Conservation (phyloP, 2,888 invertebrate genomes). For the Pyrrhosoma nymphula region DNA sequence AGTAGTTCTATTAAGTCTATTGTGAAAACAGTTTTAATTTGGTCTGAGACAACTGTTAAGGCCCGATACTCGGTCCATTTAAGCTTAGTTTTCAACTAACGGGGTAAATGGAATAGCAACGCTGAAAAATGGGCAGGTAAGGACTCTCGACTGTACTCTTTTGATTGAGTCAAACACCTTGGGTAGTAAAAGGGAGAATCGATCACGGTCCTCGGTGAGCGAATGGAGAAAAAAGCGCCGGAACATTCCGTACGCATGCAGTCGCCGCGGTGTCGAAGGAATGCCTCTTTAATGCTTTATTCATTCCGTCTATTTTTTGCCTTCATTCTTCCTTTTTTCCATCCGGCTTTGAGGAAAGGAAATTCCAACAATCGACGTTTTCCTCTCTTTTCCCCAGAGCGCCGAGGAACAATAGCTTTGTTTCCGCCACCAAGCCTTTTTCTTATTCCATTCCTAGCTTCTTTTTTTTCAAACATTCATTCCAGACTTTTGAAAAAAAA, state of each 20-base stretch:
- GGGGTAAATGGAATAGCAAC: background rate
- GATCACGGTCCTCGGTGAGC: background rate
- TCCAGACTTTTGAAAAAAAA: conserved; percentile 3
- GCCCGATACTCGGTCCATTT: too few species aligned
- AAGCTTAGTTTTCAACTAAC: background rate
- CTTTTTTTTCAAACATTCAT: background rate
- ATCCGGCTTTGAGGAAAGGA: background rate
- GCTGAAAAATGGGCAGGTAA: background rate
- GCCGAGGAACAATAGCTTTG: conserved; percentile 21
- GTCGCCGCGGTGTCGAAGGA: background rate
- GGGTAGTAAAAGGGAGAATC: background rate
- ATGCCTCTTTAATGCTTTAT: background rate
- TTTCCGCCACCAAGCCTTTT: background rate
- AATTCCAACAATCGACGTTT: conserved; percentile 27
- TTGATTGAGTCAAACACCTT: background rate
- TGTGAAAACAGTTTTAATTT: too few species aligned
- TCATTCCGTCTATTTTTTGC: background rate
- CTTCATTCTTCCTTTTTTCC: background rate
- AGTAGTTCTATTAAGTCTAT: too few species aligned
- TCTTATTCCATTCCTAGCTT: background rate
- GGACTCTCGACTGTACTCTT: background rate
- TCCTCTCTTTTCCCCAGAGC: background rate
- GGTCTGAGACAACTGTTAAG: too few species aligned
- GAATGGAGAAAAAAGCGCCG: background rate
- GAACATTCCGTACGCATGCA: background rate